Conservation (phyloP, 2,888 invertebrate species). For the Pandemis cinnamomeana region DNA sequence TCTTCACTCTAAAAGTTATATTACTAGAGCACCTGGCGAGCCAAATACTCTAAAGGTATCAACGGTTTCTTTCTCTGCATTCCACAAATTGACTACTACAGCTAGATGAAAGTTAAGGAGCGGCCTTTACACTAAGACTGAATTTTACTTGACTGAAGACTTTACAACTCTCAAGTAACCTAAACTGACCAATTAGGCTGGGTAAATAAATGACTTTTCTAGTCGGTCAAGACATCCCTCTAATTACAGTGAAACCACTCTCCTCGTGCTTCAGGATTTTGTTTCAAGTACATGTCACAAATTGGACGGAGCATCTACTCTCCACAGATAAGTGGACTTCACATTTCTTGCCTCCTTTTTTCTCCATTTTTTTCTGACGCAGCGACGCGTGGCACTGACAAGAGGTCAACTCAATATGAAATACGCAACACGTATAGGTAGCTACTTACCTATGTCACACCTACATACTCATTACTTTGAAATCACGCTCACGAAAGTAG, state of each 20-base stretch:
- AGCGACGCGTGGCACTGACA: not conserved
- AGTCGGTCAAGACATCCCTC: not conserved
- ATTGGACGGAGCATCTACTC: constrained; percentile 13
- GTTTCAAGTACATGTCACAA: constrained; percentile 27
- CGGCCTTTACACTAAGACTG: too few species aligned
- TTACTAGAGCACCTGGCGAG: too few species aligned
- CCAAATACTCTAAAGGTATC: too few species aligned
- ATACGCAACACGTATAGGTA: not conserved
- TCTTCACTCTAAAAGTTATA: too few species aligned
- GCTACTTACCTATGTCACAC: too few species aligned
- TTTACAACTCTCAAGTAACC: not conserved
- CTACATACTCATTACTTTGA: too few species aligned
- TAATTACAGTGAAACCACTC: constrained; percentile 9
- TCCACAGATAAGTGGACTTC: constrained; percentile 6
- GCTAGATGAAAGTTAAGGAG: too few species aligned
- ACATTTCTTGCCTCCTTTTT: constrained; percentile 2
- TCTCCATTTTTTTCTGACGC: not conserved
- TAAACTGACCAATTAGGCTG: not conserved
- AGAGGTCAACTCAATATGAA: not conserved
- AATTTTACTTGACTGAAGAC: too few species aligned
- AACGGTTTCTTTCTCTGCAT: too few species aligned
- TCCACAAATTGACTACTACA: too few species aligned
- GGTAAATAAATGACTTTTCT: not conserved
- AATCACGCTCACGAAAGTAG: too few species aligned
- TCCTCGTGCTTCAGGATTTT: not conserved